These are phyloP conservation scores for Pollachius pollachius DNA, from an alignment of 2,113 vertebrate genomes.

Conservation along the genomic window DNA sequence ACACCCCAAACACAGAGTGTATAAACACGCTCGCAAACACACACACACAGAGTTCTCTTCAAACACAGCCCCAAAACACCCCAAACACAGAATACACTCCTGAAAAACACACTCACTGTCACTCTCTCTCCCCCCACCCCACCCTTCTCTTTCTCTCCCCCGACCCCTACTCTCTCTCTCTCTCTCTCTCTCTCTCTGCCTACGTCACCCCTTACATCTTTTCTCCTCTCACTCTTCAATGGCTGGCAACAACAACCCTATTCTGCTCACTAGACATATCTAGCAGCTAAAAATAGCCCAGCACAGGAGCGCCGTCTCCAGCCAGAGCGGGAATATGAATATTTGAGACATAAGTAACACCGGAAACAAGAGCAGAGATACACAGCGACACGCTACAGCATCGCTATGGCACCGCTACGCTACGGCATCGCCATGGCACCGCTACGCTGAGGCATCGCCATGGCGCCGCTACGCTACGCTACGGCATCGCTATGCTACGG, in stretches of 20 bases:
- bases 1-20: not conserved
- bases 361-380: not conserved
- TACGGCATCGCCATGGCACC: too few species aligned
- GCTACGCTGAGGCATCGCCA: too few species aligned
- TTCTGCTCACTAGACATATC: conserved; percentile 64
- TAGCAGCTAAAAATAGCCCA: conserved; percentile 69
- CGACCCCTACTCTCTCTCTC: conserved; percentile 29
- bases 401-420: too few species aligned
- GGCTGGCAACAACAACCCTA: conserved; percentile 50
- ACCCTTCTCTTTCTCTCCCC: conserved; percentile 14
- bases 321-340: conserved; percentile 44
- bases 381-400: too few species aligned
- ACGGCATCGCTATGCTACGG: too few species aligned
- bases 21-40: too few species aligned
- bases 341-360: conserved; percentile 52
- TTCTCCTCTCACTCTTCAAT: conserved; percentile 31
- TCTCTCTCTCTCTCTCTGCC: conserved; percentile 33
- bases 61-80: too few species aligned
- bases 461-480: too few species aligned
- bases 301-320: conserved; percentile 51
- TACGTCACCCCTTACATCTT: conserved; percentile 41
- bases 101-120: conserved; percentile 6
- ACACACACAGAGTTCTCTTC: too few species aligned
- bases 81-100: not conserved
- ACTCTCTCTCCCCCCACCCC: too few species aligned